Evolutionary conservation across 2,888 invertebrate genomes (phyloP).

Genomic region (Endotricha flammealis): DNA sequence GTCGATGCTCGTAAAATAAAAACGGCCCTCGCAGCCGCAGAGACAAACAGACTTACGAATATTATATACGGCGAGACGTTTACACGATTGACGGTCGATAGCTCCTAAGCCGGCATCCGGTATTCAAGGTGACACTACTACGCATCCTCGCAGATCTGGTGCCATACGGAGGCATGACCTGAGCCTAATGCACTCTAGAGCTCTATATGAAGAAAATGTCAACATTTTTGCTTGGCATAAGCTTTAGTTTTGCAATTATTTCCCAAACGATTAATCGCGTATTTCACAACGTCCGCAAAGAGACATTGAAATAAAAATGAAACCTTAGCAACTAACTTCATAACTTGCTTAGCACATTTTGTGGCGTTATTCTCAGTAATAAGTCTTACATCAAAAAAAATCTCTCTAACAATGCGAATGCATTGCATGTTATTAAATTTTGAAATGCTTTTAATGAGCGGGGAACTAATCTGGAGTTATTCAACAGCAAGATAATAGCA

Average conservation of each 20-base stretch:
- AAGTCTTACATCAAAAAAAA: too few species aligned
- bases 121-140: conserved; percentile 70
- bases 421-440: conserved; percentile 16
- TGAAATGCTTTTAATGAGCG: conserved; percentile 29
- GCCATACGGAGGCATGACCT: conserved; percentile 27
- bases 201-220: too few species aligned
- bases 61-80: conserved; percentile 65
- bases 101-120: conserved; percentile 70
- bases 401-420: conserved; percentile 38
- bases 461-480: conserved; percentile 35
- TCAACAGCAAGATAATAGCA: conserved; percentile 34
- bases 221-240: too few species aligned
- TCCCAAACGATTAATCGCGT: too few species aligned
- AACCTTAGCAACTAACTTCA: too few species aligned
- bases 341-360: too few species aligned
- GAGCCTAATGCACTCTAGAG: too few species aligned
- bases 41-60: conserved; percentile 61
- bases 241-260: too few species aligned
- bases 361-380: too few species aligned
- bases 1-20: conserved; percentile 70
- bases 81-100: conserved; percentile 73
- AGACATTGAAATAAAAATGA: too few species aligned
- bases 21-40: conserved; percentile 54
- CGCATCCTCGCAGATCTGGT: conserved; percentile 69
- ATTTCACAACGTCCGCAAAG: too few species aligned